phyloP scores from a whole-genome alignment of 2,113 vertebrate species.

The Cacatua alba region DNA sequence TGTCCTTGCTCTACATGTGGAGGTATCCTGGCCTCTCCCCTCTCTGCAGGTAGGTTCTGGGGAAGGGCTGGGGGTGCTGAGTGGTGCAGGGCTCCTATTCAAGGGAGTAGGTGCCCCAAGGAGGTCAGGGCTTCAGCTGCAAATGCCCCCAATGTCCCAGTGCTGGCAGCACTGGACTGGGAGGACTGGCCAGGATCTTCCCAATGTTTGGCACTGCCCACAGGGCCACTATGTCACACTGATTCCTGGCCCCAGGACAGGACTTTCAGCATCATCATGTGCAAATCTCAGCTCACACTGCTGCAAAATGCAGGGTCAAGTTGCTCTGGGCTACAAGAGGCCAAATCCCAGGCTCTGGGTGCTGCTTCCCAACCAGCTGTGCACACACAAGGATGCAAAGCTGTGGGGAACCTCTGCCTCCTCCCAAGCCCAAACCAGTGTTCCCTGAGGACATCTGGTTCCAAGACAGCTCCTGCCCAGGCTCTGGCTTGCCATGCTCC shows the following conservation, averaged over 20 bases:
- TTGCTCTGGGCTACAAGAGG: not conserved
- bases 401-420: not conserved
- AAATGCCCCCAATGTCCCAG: not conserved
- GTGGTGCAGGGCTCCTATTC: not conserved
- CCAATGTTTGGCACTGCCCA: not conserved
- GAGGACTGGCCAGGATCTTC: not conserved
- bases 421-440: not conserved
- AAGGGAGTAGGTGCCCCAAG: not conserved
- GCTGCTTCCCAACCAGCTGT: not conserved
- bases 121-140: not conserved
- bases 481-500: not conserved
- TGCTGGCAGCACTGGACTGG: not conserved
- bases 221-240: not conserved
- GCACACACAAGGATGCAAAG: not conserved
- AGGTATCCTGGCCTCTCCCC: fast-evolving
- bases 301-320: not conserved
- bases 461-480: not conserved
- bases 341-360: not conserved
- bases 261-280: not conserved
- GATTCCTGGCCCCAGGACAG: not conserved
- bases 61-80: not conserved
- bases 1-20: fast-evolving
- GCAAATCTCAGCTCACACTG: not conserved
- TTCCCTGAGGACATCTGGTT: not conserved
- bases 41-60: not conserved